Evolutionary conservation across 2,888 invertebrate species (phyloP).

Genomic region (Agrochola lychnidis): DNA sequence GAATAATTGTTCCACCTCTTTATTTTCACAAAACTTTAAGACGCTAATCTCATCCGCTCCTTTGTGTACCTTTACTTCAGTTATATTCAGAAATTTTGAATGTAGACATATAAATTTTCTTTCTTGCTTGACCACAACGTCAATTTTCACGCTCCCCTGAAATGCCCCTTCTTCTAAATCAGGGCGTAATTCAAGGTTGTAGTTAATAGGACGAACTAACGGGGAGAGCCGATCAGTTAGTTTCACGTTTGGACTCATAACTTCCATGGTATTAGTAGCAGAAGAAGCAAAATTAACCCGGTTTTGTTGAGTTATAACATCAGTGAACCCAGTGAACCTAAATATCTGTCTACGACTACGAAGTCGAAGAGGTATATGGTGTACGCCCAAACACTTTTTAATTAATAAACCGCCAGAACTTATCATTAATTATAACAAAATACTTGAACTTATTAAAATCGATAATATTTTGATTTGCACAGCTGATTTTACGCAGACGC

Average conservation of each 20-base stretch:
- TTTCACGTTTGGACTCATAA: slow-evolving; percentile 71
- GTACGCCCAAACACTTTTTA: slow-evolving; percentile 13
- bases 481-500: slow-evolving; percentile 29
- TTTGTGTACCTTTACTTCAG: slow-evolving; percentile 77
- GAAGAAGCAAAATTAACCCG: slow-evolving; percentile 31
- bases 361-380: slow-evolving; percentile 40
- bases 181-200: slow-evolving; percentile 80
- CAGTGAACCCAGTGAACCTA: slow-evolving; percentile 23
- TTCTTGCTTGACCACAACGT: slow-evolving; percentile 79
- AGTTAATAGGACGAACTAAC: slow-evolving; percentile 80
- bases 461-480: slow-evolving; percentile 13
- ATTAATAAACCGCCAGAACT: slow-evolving; percentile 23
- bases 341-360: slow-evolving; percentile 64
- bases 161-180: slow-evolving; percentile 78
- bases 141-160: slow-evolving; percentile 81
- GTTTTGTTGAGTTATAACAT: slow-evolving; percentile 43
- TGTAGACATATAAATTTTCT: slow-evolving; percentile 90
- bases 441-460: neutral
- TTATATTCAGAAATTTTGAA: slow-evolving; percentile 90
- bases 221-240: slow-evolving; percentile 79
- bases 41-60: slow-evolving; percentile 73
- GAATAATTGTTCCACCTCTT: slow-evolving; percentile 80
- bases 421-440: slow-evolving; percentile 35
- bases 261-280: slow-evolving; percentile 60
- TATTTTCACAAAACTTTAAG: slow-evolving; percentile 76